Conservation (phyloP, 2,797 vertebrate genomes). For the Labeo calbasu region DNA sequence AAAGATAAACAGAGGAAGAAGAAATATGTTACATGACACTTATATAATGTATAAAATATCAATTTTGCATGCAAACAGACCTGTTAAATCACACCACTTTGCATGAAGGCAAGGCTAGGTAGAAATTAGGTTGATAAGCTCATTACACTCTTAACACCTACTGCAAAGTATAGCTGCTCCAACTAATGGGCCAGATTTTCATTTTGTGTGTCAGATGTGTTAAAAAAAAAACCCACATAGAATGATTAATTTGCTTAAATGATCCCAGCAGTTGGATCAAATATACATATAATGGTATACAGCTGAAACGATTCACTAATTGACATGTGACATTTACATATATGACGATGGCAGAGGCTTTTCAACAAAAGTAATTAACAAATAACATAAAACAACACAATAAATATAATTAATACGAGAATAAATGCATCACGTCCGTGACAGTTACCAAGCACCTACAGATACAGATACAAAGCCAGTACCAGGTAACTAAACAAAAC, state of each 20-base stretch:
- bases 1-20: neutral
- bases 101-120: neutral
- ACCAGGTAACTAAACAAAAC: neutral
- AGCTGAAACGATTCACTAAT: neutral
- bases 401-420: neutral
- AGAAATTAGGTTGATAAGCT: neutral
- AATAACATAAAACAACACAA: neutral
- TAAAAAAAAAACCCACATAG: neutral
- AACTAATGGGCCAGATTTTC: neutral
- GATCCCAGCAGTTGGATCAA: neutral
- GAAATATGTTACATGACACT: conserved; percentile 8
- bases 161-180: neutral
- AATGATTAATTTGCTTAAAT: neutral
- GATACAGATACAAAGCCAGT: neutral
- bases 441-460: neutral
- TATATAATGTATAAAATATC: neutral
- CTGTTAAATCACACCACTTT: neutral
- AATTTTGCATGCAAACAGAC: neutral
- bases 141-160: neutral
- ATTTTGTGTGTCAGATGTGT: neutral
- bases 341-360: too few relatives aligned
- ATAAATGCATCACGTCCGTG: neutral
- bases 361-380: neutral
- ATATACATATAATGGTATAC: neutral
- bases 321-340: neutral